A percentile compares a stretch with the other conserved stretches of the same genome.
phyloP scores from a whole-genome alignment of 2,113 vertebrate species.

The Dolichotis patagonum region DNA sequence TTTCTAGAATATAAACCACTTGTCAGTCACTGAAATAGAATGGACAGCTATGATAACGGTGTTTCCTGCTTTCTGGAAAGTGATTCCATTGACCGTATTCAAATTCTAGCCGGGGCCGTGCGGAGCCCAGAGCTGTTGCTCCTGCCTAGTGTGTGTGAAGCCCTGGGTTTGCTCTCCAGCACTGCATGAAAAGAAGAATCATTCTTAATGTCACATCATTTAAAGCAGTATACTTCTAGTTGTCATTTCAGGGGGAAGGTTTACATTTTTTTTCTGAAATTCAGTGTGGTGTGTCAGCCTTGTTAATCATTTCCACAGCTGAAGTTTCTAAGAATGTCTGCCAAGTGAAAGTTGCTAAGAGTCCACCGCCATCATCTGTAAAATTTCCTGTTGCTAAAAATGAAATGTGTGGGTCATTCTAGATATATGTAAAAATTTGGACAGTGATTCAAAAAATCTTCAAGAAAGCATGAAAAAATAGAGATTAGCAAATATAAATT shows the following conservation, averaged over 20 bases:
- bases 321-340: slow-evolving; percentile 27
- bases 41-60: neutral
- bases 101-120: neutral
- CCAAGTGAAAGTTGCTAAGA: slow-evolving; percentile 52
- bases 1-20: slow-evolving; percentile 55
- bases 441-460: slow-evolving; percentile 50
- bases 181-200: neutral
- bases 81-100: neutral
- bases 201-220: slow-evolving; percentile 17
- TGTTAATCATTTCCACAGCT: slow-evolving; percentile 17
- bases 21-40: slow-evolving; percentile 18
- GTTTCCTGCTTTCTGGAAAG: slow-evolving; percentile 23
- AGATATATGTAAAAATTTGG: slow-evolving; percentile 49
- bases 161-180: neutral
- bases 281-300: slow-evolving; percentile 25
- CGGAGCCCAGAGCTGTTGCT: neutral
- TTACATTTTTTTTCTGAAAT: slow-evolving; percentile 58
- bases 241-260: slow-evolving; percentile 19
- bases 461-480: slow-evolving; percentile 50
- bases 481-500: slow-evolving; percentile 32
- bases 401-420: slow-evolving; percentile 27
- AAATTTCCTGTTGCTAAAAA: slow-evolving; percentile 28
- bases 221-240: slow-evolving; percentile 35
- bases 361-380: neutral
- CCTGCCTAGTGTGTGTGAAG: neutral